Evolutionary conservation across 2,888 invertebrate species (phyloP).

Genomic region (Serripes groenlandicus): DNA sequence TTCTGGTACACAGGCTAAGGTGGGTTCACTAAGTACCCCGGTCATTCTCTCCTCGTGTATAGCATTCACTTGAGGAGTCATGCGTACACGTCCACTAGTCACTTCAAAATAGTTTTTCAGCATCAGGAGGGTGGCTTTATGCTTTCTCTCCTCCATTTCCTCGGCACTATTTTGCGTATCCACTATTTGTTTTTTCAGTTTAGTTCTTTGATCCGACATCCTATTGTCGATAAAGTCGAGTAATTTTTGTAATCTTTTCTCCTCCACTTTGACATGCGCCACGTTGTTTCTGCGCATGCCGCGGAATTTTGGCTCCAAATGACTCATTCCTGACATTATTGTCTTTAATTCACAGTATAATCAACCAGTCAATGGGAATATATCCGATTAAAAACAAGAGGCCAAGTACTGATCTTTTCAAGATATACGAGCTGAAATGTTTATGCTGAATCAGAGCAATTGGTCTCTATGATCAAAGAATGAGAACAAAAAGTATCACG

Average conservation of each 20-base stretch:
- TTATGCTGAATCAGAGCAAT: too few species aligned
- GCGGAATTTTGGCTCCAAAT: conserved; percentile 59
- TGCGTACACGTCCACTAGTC: conserved; percentile 53
- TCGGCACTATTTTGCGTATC: conserved; percentile 63
- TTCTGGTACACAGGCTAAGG: conserved; percentile 64
- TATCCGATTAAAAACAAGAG: too few species aligned
- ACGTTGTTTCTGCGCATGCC: conserved; percentile 58
- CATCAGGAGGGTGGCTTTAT: conserved; percentile 62
- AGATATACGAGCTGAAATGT: too few species aligned
- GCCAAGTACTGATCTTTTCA: too few species aligned
- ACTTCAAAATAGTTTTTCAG: conserved; percentile 67
- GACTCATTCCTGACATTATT: conserved; percentile 61
- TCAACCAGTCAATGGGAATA: too few species aligned
- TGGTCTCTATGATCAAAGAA: too few species aligned
- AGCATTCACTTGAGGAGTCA: conserved; percentile 33
- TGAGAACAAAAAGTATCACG: too few species aligned
- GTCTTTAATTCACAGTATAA: too few species aligned
- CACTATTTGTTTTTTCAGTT: conserved; percentile 60
- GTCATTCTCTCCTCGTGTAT: conserved; percentile 61
- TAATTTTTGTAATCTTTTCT: conserved; percentile 58
- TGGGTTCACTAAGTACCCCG: conserved; percentile 65
- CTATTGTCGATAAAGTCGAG: conserved; percentile 64
- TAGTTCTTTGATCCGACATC: conserved; percentile 58
- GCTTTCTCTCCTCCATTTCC: conserved; percentile 59
- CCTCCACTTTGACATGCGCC: conserved; percentile 56